A percentile compares a stretch with the other conserved stretches of the same genome.
Conservation (phyloP, 2,113 vertebrate species). For the Heteronetta atricapilla region DNA sequence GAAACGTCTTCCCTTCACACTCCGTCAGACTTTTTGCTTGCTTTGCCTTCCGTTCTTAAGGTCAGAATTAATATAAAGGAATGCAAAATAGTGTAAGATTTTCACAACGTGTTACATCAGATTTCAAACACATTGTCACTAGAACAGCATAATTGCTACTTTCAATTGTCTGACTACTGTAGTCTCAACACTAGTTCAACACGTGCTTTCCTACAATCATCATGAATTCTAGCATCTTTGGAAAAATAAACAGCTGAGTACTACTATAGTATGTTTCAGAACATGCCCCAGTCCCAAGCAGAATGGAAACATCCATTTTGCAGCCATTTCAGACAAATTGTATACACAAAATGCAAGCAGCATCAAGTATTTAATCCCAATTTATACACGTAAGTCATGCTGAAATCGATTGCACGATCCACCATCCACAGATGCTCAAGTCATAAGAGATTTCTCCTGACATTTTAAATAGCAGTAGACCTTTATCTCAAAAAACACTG, state of each 20-base stretch:
- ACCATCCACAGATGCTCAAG: background rate
- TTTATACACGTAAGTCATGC: background rate
- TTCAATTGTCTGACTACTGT: background rate
- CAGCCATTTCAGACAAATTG: background rate
- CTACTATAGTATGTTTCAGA: background rate
- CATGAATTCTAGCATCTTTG: background rate
- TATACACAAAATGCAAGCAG: background rate
- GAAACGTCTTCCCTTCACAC: background rate
- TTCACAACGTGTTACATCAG: rapidly evolving
- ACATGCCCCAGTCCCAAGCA: rapidly evolving
- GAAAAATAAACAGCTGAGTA: background rate
- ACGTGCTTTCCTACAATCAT: background rate
- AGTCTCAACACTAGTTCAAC: background rate
- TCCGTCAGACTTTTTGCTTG: background rate
- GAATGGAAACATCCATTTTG: background rate
- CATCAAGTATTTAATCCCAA: background rate
- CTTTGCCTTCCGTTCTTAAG: background rate
- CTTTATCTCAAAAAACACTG: no score
- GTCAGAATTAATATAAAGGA: background rate
- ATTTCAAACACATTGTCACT: rapidly evolving
- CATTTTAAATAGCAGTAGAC: background rate
- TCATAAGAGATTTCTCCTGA: background rate
- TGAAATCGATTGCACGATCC: background rate
- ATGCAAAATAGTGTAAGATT: background rate
- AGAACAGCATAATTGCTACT: background rate